These are phyloP conservation scores for Aplocera efformata DNA, from an alignment of 2,888 invertebrate genomes.

Conservation along the genomic window DNA sequence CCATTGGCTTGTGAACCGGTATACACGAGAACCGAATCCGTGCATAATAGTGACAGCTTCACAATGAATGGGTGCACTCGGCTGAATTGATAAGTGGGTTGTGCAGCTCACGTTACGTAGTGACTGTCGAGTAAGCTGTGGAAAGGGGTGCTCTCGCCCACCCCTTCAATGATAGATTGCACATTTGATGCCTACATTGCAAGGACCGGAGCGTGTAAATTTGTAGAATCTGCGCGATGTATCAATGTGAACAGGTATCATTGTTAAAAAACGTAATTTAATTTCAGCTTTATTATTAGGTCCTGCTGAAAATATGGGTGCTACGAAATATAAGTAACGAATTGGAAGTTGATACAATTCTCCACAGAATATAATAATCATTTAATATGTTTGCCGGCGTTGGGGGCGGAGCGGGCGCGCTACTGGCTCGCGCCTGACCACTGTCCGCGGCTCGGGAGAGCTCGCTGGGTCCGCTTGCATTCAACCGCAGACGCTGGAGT, in stretches of 20 bases:
- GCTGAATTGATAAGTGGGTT: constrained; percentile 79
- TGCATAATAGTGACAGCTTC: constrained; percentile 69
- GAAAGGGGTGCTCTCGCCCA: constrained; percentile 10
- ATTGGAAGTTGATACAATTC: too few relatives aligned
- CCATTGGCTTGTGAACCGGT: constrained; percentile 59
- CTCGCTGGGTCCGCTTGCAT: constrained; percentile 42
- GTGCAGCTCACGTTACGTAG: constrained; percentile 33
- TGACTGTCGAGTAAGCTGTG: constrained; percentile 6
- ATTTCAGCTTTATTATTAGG: too few relatives aligned
- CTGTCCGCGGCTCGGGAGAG: constrained; percentile 47
- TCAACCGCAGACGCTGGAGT: constrained; percentile 56
- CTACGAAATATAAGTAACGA: too few relatives aligned
- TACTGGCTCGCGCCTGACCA: constrained; percentile 52
- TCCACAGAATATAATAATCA: too few relatives aligned
- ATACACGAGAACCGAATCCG: constrained; percentile 64
- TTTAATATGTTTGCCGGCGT: background rate
- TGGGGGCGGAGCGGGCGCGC: constrained; percentile 35
- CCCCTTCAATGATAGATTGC: constrained; percentile 3
- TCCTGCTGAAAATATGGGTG: too few relatives aligned
- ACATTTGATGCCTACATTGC: constrained; percentile 5
- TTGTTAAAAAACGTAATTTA: too few relatives aligned
- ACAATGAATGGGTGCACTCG: constrained; percentile 77
- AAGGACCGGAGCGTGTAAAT: background rate
- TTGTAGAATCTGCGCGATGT: too few relatives aligned
- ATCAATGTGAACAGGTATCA: too few relatives aligned